phyloP scores from a whole-genome alignment of 2,888 invertebrate species.

The Chelonus formosanus region DNA sequence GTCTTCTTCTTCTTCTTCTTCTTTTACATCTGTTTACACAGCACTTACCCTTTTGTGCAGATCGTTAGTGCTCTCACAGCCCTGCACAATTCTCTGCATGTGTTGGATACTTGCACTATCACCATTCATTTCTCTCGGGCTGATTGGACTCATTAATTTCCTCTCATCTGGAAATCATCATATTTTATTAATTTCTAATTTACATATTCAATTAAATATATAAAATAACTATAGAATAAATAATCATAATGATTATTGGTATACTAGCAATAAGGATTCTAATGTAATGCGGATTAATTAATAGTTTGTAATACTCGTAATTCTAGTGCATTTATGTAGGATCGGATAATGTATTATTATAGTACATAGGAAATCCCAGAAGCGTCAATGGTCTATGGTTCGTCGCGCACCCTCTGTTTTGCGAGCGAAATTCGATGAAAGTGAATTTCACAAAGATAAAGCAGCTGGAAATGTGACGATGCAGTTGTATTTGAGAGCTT shows the following conservation, averaged over 20 bases:
- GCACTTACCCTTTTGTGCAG: conserved; percentile 59
- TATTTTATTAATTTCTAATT: not conserved
- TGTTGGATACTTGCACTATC: conserved; percentile 38
- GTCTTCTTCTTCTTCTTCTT: conserved; percentile 5
- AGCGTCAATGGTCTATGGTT: conserved; percentile 15
- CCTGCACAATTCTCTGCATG: conserved; percentile 44
- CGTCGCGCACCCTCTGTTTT: conserved; percentile 34
- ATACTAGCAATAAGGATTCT: too few relatives aligned
- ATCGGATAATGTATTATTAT: conserved; percentile 33
- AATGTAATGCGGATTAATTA: not conserved
- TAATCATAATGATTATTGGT: too few relatives aligned
- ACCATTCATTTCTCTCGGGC: conserved; percentile 50
- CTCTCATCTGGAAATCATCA: conserved; percentile 46
- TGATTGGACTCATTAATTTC: conserved; percentile 50
- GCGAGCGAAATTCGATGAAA: conserved; percentile 34
- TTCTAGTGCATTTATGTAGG: not conserved
- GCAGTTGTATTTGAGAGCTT: not conserved
- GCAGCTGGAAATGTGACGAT: conserved; percentile 24
- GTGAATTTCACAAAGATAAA: conserved; percentile 4
- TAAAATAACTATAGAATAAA: not conserved
- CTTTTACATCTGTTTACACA: conserved; percentile 2
- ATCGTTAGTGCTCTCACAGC: conserved; percentile 49
- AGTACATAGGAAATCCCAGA: conserved; percentile 21
- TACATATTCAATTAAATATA: not conserved
- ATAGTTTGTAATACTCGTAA: not conserved